A percentile compares a stretch with the other conserved stretches of the same genome.
Conservation (phyloP, 92 coral and sea anemone genomes). For the Palythoa grandis region DNA sequence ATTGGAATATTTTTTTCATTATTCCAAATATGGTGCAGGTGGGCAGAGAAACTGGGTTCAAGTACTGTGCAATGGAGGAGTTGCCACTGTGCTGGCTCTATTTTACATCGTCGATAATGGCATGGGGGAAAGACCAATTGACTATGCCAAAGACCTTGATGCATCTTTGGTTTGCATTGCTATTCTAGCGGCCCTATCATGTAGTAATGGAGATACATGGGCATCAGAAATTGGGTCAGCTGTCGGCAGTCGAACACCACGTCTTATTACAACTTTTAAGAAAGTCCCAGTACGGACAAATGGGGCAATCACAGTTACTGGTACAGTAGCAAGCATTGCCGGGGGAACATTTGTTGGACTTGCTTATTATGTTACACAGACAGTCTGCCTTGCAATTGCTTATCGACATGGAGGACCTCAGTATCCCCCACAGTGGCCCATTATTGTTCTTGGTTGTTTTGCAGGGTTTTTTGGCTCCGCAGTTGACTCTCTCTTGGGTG, state of each 20-base stretch:
- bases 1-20: not conserved
- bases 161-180: constrained; percentile 91
- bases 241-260: constrained; percentile 69
- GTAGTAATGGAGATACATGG: constrained; percentile 99
- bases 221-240: constrained; percentile 98
- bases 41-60: constrained; percentile 99
- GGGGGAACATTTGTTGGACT: constrained; percentile 90
- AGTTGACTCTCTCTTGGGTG: constrained; percentile 92
- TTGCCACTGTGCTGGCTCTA: constrained; percentile 76
- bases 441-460: constrained; percentile 81
- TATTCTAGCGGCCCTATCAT: constrained; percentile 85
- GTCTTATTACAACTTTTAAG: constrained; percentile 82
- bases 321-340: constrained; percentile 78
- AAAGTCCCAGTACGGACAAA: constrained; percentile 96
- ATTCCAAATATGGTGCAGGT: constrained; percentile 56
- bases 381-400: constrained; percentile 50
- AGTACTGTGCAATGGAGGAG: constrained; percentile 97
- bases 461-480: constrained; percentile 92
- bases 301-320: constrained; percentile 93
- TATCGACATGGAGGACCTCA: constrained; percentile 53
- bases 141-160: constrained; percentile 91
- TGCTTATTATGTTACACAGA: constrained; percentile 72
- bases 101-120: constrained; percentile 90
- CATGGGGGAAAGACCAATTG: constrained; percentile 86
- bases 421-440: constrained; percentile 94